Evolutionary conservation across 2,797 vertebrate genomes (phyloP).

Genomic region (Neosilurus hyrtlii): DNA sequence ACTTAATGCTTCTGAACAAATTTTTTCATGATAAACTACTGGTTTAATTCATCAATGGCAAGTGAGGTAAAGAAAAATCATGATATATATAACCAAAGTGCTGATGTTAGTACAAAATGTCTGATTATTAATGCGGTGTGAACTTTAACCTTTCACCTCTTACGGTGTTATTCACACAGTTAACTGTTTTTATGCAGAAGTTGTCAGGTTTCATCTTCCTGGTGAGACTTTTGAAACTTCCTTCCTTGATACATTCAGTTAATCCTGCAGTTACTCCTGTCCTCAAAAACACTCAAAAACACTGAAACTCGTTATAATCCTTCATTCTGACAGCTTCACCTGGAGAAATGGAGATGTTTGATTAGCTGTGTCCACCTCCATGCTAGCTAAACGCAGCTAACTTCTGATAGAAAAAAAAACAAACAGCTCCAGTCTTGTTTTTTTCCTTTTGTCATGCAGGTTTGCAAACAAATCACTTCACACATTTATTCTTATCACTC

Average conservation of each 20-base stretch:
- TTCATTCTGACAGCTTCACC: not conserved
- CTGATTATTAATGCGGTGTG: not conserved
- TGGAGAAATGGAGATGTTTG: not conserved
- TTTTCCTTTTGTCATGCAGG: not conserved
- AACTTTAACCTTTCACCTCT: not conserved
- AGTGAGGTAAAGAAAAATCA: not conserved
- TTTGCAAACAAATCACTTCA: not conserved
- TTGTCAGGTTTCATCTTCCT: not conserved
- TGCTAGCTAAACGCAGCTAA: conserved; percentile 55
- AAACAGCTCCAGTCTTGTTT: not conserved
- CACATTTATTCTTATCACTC: conserved; percentile 32
- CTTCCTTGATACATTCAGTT: conserved; percentile 7
- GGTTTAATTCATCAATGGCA: not conserved
- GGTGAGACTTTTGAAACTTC: conserved; percentile 32
- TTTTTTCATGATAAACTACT: not conserved
- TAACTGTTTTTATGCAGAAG: not conserved
- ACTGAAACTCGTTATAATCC: not conserved
- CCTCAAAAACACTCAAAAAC: not conserved
- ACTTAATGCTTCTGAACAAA: too few relatives aligned
- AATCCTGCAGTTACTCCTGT: not conserved
- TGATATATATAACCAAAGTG: not conserved
- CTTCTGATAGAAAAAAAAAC: conserved; percentile 51
- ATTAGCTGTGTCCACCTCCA: not conserved
- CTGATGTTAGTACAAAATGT: not conserved
- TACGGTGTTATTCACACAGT: not conserved